Base-by-base conservation (phyloP, 2,888 invertebrate genomes). In the Seira musarum region DNA sequence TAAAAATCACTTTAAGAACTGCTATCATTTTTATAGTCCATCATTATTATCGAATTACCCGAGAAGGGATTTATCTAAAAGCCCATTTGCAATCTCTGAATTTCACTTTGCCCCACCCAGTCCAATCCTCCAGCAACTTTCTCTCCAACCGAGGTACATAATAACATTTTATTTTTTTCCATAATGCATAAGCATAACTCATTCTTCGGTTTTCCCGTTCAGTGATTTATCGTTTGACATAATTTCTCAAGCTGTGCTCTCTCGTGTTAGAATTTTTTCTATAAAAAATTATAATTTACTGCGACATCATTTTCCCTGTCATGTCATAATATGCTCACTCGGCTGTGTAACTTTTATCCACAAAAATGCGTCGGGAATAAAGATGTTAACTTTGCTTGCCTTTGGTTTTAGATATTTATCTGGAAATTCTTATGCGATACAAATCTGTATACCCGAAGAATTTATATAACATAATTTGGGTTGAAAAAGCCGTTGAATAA, bases 161-260 rank as follows among this genome's bases (percentile, higher is more conserved):
- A 8, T n/a, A n/a, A 30, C 30, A 30, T 30, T 30, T 5, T 30
- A 30, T 49, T 8, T 49, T 68, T 75, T 75, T 75, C 68, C 75
- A 75, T 75, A 75, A 75, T 68, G 61, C 75, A 74, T 74, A 66
- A 74, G 61, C 75, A 74, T 74, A 66, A 74, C 74, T 74, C 74
- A 75, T 75, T 68, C 68, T 75, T 75, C 68, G 68, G 75, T 75
- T 68, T 67, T 68, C 75, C 75, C 67, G 22, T 63, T 17, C 68
- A 68, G 46, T 63, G 75, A 75, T 75, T 75, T 75, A 75, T 75
- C 25, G 68, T 68, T 49, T 75, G 75, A 75, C 75, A 75, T 75
- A 8, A 49, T 49, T 49, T 49, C 15, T 49, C 49, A 49, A 49
- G 49, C 49, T 49, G 49, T 15, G 49, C 49, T 15, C 49, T 49